Percentiles rank a stretch among this genome's conserved stretches.
phyloP scores from a whole-genome alignment of 2,888 invertebrate genomes.

The Hirtodrosophila alboralis region DNA sequence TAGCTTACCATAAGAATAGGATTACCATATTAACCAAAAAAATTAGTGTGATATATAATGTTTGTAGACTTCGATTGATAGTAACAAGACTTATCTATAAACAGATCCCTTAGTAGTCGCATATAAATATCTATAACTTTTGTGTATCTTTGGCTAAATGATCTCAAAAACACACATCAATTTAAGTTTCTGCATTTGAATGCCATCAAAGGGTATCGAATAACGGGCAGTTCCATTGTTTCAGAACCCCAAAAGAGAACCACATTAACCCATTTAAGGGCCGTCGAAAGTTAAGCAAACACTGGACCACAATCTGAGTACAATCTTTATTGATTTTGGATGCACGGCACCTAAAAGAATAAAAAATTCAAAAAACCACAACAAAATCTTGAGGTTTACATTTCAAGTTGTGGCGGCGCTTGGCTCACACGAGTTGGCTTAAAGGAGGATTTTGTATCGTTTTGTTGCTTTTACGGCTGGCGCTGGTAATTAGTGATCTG shows the following conservation, averaged over 20 bases:
- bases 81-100: too few relatives aligned
- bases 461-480: slow-evolving; percentile 56
- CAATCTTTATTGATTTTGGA: slow-evolving; percentile 77
- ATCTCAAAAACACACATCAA: slow-evolving; percentile 38
- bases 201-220: slow-evolving; percentile 44
- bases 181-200: slow-evolving; percentile 60
- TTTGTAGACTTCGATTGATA: too few relatives aligned
- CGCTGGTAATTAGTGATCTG: slow-evolving; percentile 83
- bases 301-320: slow-evolving; percentile 60
- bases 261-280: slow-evolving; percentile 70
- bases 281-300: slow-evolving; percentile 55
- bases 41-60: too few relatives aligned
- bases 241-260: slow-evolving; percentile 40
- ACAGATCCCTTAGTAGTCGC: neutral
- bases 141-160: slow-evolving; percentile 17
- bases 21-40: too few relatives aligned
- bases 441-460: slow-evolving; percentile 13
- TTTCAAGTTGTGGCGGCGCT: slow-evolving; percentile 53
- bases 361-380: slow-evolving; percentile 18
- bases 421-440: slow-evolving; percentile 63
- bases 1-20: too few relatives aligned
- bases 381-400: slow-evolving; percentile 28
- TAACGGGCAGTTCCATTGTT: slow-evolving; percentile 69
- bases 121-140: neutral
- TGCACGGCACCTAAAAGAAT: slow-evolving; percentile 46